These are phyloP conservation scores for Siniperca obscura DNA, from an alignment of 2,797 vertebrate genomes.

Conservation along the genomic window DNA sequence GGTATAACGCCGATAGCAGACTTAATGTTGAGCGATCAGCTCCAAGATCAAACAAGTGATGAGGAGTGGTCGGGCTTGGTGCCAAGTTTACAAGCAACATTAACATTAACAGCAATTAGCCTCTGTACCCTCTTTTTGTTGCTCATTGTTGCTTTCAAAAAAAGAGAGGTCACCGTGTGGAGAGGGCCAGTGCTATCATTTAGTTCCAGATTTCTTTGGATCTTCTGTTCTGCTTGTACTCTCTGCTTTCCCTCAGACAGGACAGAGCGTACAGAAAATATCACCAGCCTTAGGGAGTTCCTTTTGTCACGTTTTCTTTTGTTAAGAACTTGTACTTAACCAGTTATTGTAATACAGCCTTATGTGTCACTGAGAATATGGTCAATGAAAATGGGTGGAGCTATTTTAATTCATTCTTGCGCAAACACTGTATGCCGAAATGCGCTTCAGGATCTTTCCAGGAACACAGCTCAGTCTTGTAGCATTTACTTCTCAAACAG, in stretches of 20 bases:
- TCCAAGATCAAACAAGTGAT: slow-evolving; percentile 44
- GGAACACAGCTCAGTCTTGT: slow-evolving; percentile 5
- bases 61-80: slow-evolving; percentile 11
- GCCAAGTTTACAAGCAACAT: slow-evolving; percentile 38
- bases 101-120: slow-evolving; percentile 23
- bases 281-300: slow-evolving; percentile 10
- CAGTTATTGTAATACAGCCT: not conserved
- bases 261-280: slow-evolving; percentile 33
- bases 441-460: not conserved
- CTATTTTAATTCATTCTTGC: not conserved
- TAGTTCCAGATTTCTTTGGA: slow-evolving; percentile 3
- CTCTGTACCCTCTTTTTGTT: slow-evolving; percentile 42
- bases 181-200: not conserved
- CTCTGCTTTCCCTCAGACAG: slow-evolving; percentile 1
- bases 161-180: not conserved
- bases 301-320: slow-evolving; percentile 13
- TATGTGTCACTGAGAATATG: not conserved
- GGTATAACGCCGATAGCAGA: slow-evolving; percentile 33
- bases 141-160: slow-evolving; percentile 24
- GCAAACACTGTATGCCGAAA: not conserved
- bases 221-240: not conserved
- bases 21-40: slow-evolving; percentile 17
- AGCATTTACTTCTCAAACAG: slow-evolving; percentile 19
- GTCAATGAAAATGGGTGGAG: not conserved
- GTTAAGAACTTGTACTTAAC: not conserved